phyloP scores from a whole-genome alignment of 2,113 vertebrate genomes.

The Cichladusa arquata region DNA sequence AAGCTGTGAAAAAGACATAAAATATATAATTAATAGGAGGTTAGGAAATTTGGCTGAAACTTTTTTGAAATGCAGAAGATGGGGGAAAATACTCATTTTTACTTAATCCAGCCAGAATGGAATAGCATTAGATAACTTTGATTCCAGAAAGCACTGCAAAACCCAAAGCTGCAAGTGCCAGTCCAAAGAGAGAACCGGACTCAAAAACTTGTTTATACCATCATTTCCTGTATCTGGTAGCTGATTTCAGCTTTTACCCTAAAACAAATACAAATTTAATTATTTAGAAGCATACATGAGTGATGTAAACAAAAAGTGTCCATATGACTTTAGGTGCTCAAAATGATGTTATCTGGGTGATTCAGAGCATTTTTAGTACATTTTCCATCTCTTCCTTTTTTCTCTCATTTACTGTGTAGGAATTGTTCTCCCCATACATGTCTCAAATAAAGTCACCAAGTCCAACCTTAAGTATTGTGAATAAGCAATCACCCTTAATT shows the following conservation, averaged over 20 bases:
- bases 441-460: background rate
- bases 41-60: background rate
- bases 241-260: background rate
- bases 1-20: background rate
- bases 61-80: background rate
- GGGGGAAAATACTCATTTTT: background rate
- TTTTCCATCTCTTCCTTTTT: background rate
- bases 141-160: background rate
- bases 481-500: background rate
- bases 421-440: background rate
- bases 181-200: background rate
- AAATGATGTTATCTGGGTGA: background rate
- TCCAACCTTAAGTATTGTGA: background rate
- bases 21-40: background rate
- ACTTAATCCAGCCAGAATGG: background rate
- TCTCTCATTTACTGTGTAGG: background rate
- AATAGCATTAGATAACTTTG: background rate
- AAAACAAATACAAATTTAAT: background rate
- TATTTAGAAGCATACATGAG: background rate
- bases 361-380: background rate
- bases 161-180: background rate
- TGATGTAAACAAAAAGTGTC: background rate
- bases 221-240: background rate
- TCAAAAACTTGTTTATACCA: background rate
- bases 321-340: background rate